Base-by-base conservation (phyloP, 2,888 invertebrate species). In the Hirtodrosophila trivittata region DNA sequence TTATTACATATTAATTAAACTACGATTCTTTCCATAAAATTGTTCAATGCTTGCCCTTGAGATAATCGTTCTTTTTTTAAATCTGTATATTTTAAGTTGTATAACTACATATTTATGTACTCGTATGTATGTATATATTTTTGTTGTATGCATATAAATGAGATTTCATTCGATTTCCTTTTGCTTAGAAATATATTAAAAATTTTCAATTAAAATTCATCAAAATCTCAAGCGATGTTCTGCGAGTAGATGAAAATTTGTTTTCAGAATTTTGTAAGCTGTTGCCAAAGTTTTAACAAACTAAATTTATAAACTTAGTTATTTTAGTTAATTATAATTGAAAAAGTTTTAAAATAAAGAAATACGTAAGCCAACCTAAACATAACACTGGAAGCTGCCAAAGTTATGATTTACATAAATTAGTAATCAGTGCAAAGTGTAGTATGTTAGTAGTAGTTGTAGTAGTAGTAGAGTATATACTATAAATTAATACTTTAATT, bases 11-110 rank as follows among this genome's bases (percentile, higher is more conserved):
- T 55, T 64, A 59, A 67, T 80, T 81, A 77, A 52, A 75, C 77
- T 78, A 78, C 80, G 45, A 33, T 70, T 70, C 70, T 65, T 70
- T 77, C 67, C 75, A 70, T 82, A 75, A 80, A 81, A 81, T 82
- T 81, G 70, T 73, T 77, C 65, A 80, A 82, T 81, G 75, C 73
- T 67, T 63, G 69, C 41, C 80, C 63, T 63, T 71, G 75, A 78
- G 75, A 77, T 71, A 69, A 52, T 62, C 69, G 51, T 58, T 67
- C 43, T 25, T 30, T 50, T 38, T 57, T 57, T 43, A 16, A 35
- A 52, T 72, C 39, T 51, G 42, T 58, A 54, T 63, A 37, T 43
- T 69, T 65, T 65, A 46, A 63, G 52, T 70, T 74, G 65, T 84
- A 69, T 78, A 77, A 72, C 67, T 76, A 74, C 65, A 69, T 77